Evolutionary conservation across 2,113 vertebrate species (phyloP), one percentile per base, ranked within the genome.

Genomic region (Corythornis cristatus): DNA sequence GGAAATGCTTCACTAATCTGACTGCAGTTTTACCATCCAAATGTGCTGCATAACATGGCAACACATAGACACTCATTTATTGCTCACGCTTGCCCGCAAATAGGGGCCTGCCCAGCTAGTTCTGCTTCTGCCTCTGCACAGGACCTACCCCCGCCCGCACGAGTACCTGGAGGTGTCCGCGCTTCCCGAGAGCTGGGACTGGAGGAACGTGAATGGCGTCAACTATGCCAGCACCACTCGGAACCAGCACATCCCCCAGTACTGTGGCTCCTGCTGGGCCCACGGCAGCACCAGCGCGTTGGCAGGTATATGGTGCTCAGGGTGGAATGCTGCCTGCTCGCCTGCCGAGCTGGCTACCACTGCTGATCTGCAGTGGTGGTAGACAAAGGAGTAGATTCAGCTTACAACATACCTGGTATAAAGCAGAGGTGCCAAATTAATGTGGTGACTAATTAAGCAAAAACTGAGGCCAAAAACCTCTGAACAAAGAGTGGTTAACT

Each of bases 221-320:
- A 99, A 99, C 88, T 99, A 97, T 0, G 98, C 95, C 88, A 99
- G 99, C 83, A 96, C 98, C 13, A 99, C 99, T 5, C 98, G 99
- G 50, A 99, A 99, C 97, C 99, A 99, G 97, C 99, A 99, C 98
- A 99, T 99, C 76, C 99, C 99, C 0, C 99, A 99, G 97, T 99
- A 99, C 98, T 99, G 99, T 21, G 99, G 99, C 16, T 99, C 99
- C 67, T 99, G 99, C 97, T 99, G 99, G 99, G 99, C 99, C 3
- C 99, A 99, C 3, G 99, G 99, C 83, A 99, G 98, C 98, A 99
- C 99, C 92, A 99, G 99, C 2, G 99, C 99, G 4, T 82, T 99
- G 89, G 99, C 99, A 93, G 99, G 99, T 99, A 96, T 5, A 43
- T 22, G 3, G 9, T 6, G 43, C 17, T 3, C 16, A 26, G 66